Evolutionary conservation across 2,888 invertebrate genomes (phyloP).

Genomic region (Corbicula japonica): DNA sequence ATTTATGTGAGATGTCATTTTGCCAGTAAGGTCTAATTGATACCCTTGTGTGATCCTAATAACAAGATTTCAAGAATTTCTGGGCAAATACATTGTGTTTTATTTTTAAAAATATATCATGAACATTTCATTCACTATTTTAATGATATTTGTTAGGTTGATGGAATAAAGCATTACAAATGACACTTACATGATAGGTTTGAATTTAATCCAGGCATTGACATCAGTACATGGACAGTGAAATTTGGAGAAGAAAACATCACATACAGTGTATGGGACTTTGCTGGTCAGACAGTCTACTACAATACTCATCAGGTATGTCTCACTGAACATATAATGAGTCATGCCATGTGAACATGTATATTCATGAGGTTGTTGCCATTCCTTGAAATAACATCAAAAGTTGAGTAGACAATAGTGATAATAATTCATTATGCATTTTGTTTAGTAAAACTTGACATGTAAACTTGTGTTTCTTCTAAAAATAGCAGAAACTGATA

Average conservation of each 20-base stretch:
- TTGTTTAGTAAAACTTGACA: background rate
- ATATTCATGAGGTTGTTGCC: background rate
- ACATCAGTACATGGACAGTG: constrained; percentile 83
- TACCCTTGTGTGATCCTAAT: no score
- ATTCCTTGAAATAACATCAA: background rate
- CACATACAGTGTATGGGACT: constrained; percentile 86
- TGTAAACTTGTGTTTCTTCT: background rate
- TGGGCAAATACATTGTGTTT: background rate
- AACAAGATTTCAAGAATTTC: no score
- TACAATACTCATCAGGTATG: constrained; percentile 86
- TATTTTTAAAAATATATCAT: background rate
- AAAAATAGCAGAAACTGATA: background rate
- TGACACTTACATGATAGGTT: background rate
- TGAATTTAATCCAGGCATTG: constrained; percentile 78
- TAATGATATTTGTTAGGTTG: background rate
- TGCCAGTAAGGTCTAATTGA: no score
- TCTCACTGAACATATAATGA: background rate
- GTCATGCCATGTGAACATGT: background rate
- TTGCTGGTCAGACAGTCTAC: constrained; percentile 86
- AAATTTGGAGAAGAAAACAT: constrained; percentile 73
- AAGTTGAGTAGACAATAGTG: background rate
- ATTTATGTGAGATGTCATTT: no score
- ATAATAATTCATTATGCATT: background rate
- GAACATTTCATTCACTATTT: background rate
- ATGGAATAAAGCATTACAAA: constrained; percentile 49